Conservation (phyloP, 2,888 invertebrate genomes). For the Vanessa cardui region DNA sequence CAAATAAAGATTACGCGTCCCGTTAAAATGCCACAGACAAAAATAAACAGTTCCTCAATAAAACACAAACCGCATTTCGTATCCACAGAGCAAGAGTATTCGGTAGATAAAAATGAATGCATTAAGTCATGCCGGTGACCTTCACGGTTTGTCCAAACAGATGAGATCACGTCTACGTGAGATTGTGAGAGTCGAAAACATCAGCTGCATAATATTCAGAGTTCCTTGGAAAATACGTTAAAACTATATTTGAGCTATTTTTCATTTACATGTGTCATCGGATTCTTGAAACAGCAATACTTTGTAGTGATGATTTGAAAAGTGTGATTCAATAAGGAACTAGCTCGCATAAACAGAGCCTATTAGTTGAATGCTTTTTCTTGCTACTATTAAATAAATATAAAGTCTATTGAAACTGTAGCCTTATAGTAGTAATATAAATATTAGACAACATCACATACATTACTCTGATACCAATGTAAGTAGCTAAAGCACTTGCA, state of each 20-base stretch:
- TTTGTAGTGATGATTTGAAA: too few species aligned
- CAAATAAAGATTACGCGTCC: background rate
- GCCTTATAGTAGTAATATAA: too few species aligned
- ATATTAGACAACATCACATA: too few species aligned
- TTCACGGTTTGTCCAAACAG: conserved; percentile 29
- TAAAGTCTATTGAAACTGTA: too few species aligned
- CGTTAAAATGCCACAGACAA: background rate
- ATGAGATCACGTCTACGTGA: conserved; percentile 32
- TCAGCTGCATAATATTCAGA: conserved; percentile 25
- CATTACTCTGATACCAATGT: too few species aligned
- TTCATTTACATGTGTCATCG: too few species aligned
- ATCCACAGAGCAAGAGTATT: background rate
- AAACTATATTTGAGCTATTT: background rate
- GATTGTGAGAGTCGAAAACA: conserved; percentile 18
- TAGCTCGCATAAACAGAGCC: too few species aligned
- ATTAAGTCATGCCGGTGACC: conserved; percentile 21
- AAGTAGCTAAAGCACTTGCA: too few species aligned
- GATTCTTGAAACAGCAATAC: too few species aligned
- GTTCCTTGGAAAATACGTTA: background rate
- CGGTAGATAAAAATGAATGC: conserved; percentile 12
- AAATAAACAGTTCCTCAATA: background rate
- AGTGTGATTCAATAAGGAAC: too few species aligned
- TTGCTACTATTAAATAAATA: too few species aligned
- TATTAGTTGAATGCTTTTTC: too few species aligned
- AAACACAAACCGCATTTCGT: background rate